These are phyloP conservation scores for Stegostoma tigrinum DNA, from an alignment of 2,113 vertebrate genomes.

Conservation along the genomic window DNA sequence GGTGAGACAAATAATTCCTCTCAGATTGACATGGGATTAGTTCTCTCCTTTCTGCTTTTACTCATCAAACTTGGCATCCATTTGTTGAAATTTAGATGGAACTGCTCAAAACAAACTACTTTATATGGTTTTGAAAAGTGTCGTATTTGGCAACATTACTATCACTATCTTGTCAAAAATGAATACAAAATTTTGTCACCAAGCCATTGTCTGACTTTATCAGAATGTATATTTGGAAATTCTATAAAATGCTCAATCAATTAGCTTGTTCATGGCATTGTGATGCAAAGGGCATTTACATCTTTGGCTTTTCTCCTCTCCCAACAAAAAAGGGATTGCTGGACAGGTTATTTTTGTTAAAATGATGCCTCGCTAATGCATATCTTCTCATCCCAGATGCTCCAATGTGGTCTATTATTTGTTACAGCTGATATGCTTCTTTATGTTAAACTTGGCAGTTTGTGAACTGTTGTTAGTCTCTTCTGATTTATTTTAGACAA, in stretches of 20 bases:
- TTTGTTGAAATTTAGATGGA: not conserved
- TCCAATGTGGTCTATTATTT: not conserved
- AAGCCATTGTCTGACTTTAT: not conserved
- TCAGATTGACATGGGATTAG: not conserved
- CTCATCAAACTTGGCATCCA: not conserved
- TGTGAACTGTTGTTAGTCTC: not conserved
- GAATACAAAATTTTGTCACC: too few species aligned
- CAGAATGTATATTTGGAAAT: not conserved
- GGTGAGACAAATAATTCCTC: not conserved
- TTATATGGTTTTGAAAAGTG: not conserved
- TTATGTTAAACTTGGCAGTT: not conserved
- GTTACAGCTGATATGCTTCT: not conserved
- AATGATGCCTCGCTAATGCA: not conserved
- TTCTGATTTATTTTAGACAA: not conserved
- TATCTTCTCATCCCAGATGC: not conserved
- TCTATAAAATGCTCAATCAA: not conserved
- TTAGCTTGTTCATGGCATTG: not conserved
- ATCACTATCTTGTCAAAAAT: not conserved
- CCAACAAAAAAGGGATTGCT: not conserved
- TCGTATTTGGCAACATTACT: not conserved
- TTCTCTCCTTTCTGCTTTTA: not conserved
- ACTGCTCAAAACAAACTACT: not conserved
- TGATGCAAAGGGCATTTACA: not conserved
- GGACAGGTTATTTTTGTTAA: not conserved
- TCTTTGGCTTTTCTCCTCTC: not conserved